Base-by-base conservation (phyloP, 2,888 invertebrate species). In the Chrysotoxum bicinctum region DNA sequence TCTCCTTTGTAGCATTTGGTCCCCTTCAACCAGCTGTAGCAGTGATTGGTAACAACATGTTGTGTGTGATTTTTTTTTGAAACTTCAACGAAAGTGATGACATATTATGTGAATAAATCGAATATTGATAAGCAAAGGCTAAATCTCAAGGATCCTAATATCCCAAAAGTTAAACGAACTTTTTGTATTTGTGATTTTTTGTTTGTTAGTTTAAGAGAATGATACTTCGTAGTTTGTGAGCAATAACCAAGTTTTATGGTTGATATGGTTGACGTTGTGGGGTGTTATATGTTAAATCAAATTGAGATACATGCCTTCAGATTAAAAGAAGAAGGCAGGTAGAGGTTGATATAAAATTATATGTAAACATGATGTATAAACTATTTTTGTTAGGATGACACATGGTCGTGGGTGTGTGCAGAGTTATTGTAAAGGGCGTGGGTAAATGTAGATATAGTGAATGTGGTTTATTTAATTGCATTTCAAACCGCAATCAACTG, bases 11-110 rank as follows among this genome's bases (percentile, higher is more conserved):
- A 90, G 92, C 92, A 94, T 94, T 95, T 95, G 95, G 95, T 95
- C 95, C 95, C 95, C 94, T 95, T 95, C 94, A 95, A 95, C 95
- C 95, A 95, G 94, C 94, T 95, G 94, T 94, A 94, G 94, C 91
- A 92, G 92, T 91, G 90, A 84, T 91, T 92, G 92, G 87, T 89
- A 88, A 87, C 92, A 91, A 89, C 91, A 88, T 85, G 80, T 40
- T 60, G 40, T 60, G 40, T 16, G 1, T 60, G 5, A n/a, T 56
- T 56, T 35, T 62, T 68, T 79, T 62, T 21, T 21, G 0, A 50
- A 66, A 35, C 50, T 73, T 73, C 56, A 32, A 54, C 54, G 8
- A 35, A 50, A 66, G 32, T 52, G 56, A 73, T 60, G 76, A 85
- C 76, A 81, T 50, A 77, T 76, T 50, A 77, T 76, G 75, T 81